Conservation (phyloP, 1,140 invertebrate genomes). For the Nephotettix cincticeps region DNA sequence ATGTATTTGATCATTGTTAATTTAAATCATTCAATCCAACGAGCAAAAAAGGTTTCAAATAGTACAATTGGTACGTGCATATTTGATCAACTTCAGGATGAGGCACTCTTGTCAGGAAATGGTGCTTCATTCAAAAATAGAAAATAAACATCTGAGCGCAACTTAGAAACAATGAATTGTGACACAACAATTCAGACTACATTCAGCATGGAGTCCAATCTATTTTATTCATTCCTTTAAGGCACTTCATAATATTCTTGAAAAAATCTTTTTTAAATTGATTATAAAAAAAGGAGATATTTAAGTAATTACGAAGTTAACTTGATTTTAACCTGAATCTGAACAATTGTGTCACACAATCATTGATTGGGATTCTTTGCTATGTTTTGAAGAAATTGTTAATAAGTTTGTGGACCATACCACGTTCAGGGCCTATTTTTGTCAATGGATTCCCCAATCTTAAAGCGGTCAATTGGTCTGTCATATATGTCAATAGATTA, state of each 20-base stretch:
- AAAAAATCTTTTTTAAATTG: neutral
- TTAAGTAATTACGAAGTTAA: neutral
- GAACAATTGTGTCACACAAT: too few species aligned
- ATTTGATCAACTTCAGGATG: neutral
- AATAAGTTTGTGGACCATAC: too few species aligned
- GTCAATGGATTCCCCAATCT: too few species aligned
- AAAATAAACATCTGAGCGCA: neutral
- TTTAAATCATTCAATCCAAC: too few species aligned
- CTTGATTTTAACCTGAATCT: neutral
- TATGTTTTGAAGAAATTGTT: too few species aligned
- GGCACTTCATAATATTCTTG: conserved; percentile 24
- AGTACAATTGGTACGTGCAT: too few species aligned
- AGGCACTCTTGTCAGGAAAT: conserved; percentile 29
- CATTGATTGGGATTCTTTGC: too few species aligned
- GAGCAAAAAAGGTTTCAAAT: too few species aligned
- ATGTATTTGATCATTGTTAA: too few species aligned
- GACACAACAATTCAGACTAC: neutral
- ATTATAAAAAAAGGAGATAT: conserved; percentile 4
- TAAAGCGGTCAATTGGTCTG: too few species aligned
- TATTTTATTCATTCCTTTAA: neutral
- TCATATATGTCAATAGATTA: too few species aligned
- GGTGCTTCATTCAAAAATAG: conserved; percentile 22
- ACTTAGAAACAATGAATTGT: neutral
- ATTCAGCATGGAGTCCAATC: neutral
- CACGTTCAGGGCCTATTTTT: too few species aligned